These are phyloP conservation scores for Hypanus sabinus DNA, from an alignment of 2,113 vertebrate species.

Conservation along the genomic window DNA sequence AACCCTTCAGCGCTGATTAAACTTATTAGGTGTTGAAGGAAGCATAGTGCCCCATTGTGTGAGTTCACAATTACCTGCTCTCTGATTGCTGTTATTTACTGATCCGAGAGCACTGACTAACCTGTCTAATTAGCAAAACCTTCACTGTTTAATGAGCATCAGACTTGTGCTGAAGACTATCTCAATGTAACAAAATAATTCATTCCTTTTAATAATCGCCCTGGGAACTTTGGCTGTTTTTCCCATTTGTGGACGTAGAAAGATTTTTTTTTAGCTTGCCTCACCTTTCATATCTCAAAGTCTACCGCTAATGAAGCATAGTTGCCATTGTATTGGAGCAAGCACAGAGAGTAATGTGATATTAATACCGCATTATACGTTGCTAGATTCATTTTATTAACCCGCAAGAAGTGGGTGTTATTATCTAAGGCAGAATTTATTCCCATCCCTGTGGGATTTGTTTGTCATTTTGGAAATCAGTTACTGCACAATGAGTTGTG, in stretches of 20 bases:
- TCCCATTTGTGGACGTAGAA: not conserved
- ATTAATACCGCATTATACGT: not conserved
- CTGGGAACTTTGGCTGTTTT: not conserved
- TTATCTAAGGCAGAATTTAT: too few relatives aligned
- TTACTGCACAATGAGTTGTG: too few relatives aligned
- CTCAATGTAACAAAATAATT: not conserved
- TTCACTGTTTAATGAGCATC: conserved; percentile 11
- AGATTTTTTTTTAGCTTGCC: not conserved
- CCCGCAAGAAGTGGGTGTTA: too few relatives aligned
- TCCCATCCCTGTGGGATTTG: too few relatives aligned
- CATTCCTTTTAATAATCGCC: not conserved
- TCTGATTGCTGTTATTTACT: not conserved
- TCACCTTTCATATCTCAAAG: not conserved
- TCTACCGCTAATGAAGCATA: not conserved
- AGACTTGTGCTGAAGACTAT: not conserved
- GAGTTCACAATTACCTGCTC: conserved; percentile 1
- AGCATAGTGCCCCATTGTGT: not conserved
- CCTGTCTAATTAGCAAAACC: not conserved
- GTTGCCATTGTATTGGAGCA: not conserved
- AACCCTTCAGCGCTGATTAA: not conserved
- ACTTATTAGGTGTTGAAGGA: not conserved
- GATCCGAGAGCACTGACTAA: not conserved
- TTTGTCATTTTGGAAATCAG: too few relatives aligned
- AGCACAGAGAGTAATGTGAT: not conserved
- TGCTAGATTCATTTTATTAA: too few relatives aligned